Conservation (phyloP, 2,888 invertebrate genomes). For the Drosophila gaucha region DNA sequence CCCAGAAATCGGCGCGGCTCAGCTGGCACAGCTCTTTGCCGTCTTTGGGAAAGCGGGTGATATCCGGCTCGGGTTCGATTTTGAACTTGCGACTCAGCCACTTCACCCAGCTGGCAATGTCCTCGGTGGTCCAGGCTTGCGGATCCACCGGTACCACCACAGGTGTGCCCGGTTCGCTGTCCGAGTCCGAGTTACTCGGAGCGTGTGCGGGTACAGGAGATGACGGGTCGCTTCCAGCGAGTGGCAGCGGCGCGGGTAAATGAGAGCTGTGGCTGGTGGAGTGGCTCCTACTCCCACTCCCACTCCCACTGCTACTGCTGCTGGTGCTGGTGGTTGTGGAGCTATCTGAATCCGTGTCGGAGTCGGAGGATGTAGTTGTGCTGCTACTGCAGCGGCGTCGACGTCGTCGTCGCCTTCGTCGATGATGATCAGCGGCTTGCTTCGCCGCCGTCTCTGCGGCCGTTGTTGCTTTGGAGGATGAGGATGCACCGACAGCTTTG, state of each 20-base stretch:
- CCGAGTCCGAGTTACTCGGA: conserved; percentile 35
- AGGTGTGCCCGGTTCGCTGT: conserved; percentile 52
- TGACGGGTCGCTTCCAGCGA: conserved; percentile 27
- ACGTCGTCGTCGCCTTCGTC: conserved; percentile 13
- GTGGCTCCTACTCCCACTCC: conserved; percentile 7
- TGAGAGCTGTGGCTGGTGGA: conserved; percentile 21
- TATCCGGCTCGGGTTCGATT: conserved; percentile 86
- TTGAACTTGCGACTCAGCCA: conserved; percentile 88
- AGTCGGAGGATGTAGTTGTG: conserved; percentile 35
- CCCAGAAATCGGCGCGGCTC: conserved; percentile 87
- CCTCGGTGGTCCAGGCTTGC: conserved; percentile 87
- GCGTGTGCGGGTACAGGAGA: not conserved
- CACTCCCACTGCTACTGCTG: conserved; percentile 15
- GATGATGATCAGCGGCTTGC: conserved; percentile 11
- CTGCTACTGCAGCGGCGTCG: conserved; percentile 41
- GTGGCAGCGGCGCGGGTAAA: conserved; percentile 16
- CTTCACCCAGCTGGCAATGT: conserved; percentile 87
- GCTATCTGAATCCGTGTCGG: conserved; percentile 42
- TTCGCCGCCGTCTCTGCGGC: conserved; percentile 29
- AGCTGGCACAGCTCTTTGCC: conserved; percentile 87
- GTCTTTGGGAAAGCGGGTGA: conserved; percentile 86
- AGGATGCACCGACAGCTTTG: conserved; percentile 56
- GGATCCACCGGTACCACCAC: conserved; percentile 86
- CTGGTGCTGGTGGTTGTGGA: conserved; percentile 15
- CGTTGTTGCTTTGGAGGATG: conserved; percentile 51